Evolutionary conservation across 2,113 vertebrate genomes (phyloP).

Genomic region (Mobula hypostoma): DNA sequence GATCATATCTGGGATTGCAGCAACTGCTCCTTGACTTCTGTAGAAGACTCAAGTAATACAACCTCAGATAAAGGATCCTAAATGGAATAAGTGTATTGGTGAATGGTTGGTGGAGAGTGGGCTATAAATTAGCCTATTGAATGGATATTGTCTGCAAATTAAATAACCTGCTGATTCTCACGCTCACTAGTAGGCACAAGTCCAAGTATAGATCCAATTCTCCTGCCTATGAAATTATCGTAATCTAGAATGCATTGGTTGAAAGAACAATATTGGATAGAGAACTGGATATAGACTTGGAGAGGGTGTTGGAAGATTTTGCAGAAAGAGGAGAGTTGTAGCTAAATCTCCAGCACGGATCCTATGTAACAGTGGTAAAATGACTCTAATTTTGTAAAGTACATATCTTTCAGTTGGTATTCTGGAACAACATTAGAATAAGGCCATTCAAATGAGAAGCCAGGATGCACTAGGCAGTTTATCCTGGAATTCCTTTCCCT

Average conservation of each 20-base stretch:
- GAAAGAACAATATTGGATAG: too few relatives aligned
- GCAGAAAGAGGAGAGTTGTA: too few relatives aligned
- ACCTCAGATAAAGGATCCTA: background rate
- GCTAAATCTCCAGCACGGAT: too few relatives aligned
- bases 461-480: background rate
- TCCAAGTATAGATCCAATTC: too few relatives aligned
- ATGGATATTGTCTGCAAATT: too few relatives aligned
- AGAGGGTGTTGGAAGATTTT: too few relatives aligned
- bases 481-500: background rate
- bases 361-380: too few relatives aligned
- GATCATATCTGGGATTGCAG: background rate
- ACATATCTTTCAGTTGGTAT: background rate
- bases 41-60: background rate
- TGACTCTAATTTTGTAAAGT: background rate
- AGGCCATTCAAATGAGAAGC: background rate
- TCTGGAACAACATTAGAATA: background rate
- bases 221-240: too few relatives aligned
- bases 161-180: background rate
- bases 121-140: background rate
- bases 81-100: background rate
- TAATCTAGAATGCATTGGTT: too few relatives aligned
- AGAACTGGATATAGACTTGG: too few relatives aligned
- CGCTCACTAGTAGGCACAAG: background rate
- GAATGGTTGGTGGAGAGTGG: background rate
- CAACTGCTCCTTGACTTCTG: background rate